Percentiles rank a stretch among this genome's conserved stretches.
Conservation (phyloP, 1,140 invertebrate species). For the Camponotus pennsylvanicus region DNA sequence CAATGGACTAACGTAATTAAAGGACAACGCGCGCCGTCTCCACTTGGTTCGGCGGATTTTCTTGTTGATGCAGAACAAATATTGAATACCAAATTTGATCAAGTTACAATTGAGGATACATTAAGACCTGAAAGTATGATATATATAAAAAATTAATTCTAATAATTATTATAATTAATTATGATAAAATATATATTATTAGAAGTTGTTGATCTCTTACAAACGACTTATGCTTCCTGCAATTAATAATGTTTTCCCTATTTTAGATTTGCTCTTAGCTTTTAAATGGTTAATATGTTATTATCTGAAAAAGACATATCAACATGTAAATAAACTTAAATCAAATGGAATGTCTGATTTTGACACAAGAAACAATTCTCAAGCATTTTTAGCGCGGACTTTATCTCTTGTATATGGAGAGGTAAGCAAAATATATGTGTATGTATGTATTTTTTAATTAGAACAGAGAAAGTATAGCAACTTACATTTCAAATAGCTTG, state of each 20-base stretch:
- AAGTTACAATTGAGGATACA: constrained; percentile 83
- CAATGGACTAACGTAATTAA: constrained; percentile 87
- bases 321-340: constrained; percentile 87
- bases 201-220: not conserved
- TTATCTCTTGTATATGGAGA: constrained; percentile 93
- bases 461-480: not conserved
- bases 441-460: not conserved
- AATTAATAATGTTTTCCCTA: constrained; percentile 44
- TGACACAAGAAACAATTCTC: constrained; percentile 92
- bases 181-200: constrained; percentile 7
- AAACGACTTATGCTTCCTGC: not conserved
- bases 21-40: constrained; percentile 86
- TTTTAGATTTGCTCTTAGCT: constrained; percentile 90
- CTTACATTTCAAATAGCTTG: not conserved
- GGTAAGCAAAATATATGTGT: constrained; percentile 79
- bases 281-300: constrained; percentile 95
- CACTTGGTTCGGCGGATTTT: constrained; percentile 89
- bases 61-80: constrained; percentile 86
- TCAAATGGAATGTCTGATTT: constrained; percentile 89
- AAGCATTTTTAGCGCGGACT: constrained; percentile 92
- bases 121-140: constrained; percentile 86
- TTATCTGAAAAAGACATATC: constrained; percentile 90
- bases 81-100: constrained; percentile 85
- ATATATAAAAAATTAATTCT: constrained; percentile 58
- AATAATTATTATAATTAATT: not conserved